These are phyloP conservation scores for Aphaenogaster floridana DNA, from an alignment of 1,140 invertebrate genomes.

Conservation along the genomic window DNA sequence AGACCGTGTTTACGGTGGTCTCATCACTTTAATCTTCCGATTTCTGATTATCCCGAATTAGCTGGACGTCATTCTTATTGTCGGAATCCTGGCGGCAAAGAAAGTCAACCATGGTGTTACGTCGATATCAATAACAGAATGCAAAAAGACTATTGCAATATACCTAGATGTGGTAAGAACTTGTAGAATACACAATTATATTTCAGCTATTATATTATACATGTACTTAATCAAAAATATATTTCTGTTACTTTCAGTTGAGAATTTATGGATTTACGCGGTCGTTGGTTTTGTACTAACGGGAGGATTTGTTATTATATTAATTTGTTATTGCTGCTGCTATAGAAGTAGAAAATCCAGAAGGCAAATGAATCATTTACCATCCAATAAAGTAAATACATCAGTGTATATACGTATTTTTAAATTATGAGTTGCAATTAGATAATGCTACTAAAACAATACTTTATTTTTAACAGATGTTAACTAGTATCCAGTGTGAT, in stretches of 20 bases:
- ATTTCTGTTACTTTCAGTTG: constrained; percentile 79
- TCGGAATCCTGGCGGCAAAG: constrained; percentile 94
- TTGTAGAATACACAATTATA: not conserved
- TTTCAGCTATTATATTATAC: not conserved
- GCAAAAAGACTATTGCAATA: constrained; percentile 92
- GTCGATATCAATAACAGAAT: constrained; percentile 90
- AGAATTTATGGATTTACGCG: constrained; percentile 88
- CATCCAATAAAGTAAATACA: constrained; percentile 83
- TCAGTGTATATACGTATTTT: not conserved
- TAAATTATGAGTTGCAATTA: not conserved
- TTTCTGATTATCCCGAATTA: constrained; percentile 93
- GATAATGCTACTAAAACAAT: not conserved
- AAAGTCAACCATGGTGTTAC: constrained; percentile 96
- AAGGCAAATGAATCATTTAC: constrained; percentile 83
- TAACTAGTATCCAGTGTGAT: constrained; percentile 87
- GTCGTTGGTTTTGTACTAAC: constrained; percentile 86
- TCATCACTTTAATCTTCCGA: constrained; percentile 91
- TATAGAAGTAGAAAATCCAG: constrained; percentile 82
- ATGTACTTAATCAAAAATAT: not conserved
- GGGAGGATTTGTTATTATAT: constrained; percentile 85
- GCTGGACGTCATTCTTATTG: constrained; percentile 96
- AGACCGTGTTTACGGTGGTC: constrained; percentile 94
- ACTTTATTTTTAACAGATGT: constrained; percentile 78
- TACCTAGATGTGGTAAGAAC: constrained; percentile 91
- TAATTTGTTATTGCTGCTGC: constrained; percentile 85